Conservation (phyloP, 2,888 invertebrate species). For the Cephus nigrinus region DNA sequence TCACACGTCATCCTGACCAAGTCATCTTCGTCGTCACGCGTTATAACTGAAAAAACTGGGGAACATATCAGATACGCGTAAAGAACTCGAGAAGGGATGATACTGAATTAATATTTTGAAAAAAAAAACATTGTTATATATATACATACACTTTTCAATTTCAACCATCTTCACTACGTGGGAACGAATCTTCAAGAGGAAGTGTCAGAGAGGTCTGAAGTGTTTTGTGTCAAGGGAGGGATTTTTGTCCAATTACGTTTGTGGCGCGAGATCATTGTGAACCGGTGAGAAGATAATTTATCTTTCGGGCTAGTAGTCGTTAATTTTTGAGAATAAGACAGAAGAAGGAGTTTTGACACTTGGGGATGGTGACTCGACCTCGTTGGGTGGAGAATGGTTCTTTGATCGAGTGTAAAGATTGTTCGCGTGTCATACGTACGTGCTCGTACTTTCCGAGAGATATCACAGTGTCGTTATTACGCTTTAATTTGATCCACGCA, state of each 20-base stretch:
- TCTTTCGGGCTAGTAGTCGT: neutral
- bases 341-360: neutral
- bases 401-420: neutral
- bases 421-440: neutral
- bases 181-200: neutral
- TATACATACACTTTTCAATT: neutral
- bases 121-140: neutral
- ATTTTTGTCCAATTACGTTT: neutral
- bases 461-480: neutral
- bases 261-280: neutral
- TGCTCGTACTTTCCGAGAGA: neutral
- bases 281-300: neutral
- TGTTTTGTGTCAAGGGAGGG: neutral
- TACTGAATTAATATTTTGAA: neutral
- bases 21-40: neutral
- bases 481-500: neutral
- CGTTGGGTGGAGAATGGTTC: neutral
- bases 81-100: neutral
- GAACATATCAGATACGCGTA: neutral
- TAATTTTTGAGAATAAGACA: neutral
- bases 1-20: slow-evolving; percentile 29
- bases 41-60: neutral
- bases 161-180: neutral
- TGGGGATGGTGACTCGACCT: neutral
- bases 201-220: neutral